Conservation (phyloP, 2,888 invertebrate genomes). For the Scaptomyza polygonia region DNA sequence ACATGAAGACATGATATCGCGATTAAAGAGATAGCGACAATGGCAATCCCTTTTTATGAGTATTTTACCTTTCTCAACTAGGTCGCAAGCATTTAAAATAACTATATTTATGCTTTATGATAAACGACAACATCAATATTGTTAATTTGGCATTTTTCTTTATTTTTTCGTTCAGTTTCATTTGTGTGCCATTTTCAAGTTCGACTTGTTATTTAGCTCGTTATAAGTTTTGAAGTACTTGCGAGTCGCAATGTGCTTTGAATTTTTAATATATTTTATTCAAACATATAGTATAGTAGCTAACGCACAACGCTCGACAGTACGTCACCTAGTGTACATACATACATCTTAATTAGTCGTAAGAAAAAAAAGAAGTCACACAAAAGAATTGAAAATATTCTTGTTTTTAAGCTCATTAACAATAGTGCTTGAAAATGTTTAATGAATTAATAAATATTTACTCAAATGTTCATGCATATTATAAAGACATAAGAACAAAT, state of each 20-base stretch:
- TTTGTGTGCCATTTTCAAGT: constrained; percentile 62
- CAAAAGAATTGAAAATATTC: constrained; percentile 10
- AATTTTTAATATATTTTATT: constrained; percentile 38
- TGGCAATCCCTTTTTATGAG: constrained; percentile 56
- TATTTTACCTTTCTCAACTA: constrained; percentile 29
- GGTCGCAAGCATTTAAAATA: constrained; percentile 41
- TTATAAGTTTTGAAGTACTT: constrained; percentile 16
- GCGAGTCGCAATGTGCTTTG: constrained; percentile 38
- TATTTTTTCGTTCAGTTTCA: constrained; percentile 34
- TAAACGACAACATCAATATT: constrained; percentile 22
- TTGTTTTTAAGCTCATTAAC: constrained; percentile 23
- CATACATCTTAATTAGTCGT: constrained; percentile 56
- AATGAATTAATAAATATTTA: constrained; percentile 45
- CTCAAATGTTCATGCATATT: neutral
- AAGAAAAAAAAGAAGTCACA: constrained; percentile 1
- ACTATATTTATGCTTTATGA: constrained; percentile 43
- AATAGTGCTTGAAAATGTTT: constrained; percentile 35
- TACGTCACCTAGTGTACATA: constrained; percentile 19
- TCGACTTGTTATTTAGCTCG: constrained; percentile 45
- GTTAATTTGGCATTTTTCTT: constrained; percentile 11
- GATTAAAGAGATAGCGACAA: constrained; percentile 30
- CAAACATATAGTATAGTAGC: constrained; percentile 11
- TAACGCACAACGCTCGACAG: constrained; percentile 24
- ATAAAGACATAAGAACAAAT: constrained; percentile 15
- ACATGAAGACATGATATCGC: constrained; percentile 49